Conservation (phyloP, 53 echinoderm and acorn worm genomes). For the Luidia sarsii region DNA sequence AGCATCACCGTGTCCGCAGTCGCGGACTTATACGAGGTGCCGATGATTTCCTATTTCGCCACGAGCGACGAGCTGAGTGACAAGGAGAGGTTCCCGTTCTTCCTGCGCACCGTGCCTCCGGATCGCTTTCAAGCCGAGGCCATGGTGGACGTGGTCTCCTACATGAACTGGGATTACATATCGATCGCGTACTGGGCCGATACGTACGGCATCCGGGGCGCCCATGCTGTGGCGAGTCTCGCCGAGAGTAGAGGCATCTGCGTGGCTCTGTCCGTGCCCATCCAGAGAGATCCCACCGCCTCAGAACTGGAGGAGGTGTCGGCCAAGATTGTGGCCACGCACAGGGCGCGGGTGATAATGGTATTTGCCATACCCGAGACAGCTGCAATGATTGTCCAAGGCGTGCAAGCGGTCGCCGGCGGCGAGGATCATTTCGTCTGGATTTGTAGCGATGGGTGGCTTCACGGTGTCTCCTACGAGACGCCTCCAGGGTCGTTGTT, state of each 20-base stretch:
- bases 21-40: neutral
- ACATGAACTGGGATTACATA: too few relatives aligned
- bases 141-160: slow-evolving; percentile 2
- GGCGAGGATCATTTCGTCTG: neutral
- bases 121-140: too few relatives aligned
- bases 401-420: neutral
- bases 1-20: neutral
- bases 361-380: slow-evolving; percentile 6
- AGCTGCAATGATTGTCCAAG: neutral
- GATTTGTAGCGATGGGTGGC: neutral
- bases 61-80: too few relatives aligned
- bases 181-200: too few relatives aligned
- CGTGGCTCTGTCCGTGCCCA: too few relatives aligned
- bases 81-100: too few relatives aligned
- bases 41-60: too few relatives aligned
- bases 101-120: too few relatives aligned
- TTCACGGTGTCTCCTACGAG: too few relatives aligned
- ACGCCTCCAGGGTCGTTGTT: neutral
- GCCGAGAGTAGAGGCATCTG: too few relatives aligned
- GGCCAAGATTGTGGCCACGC: neutral
- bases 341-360: slow-evolving; percentile 14
- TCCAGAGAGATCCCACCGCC: slow-evolving; percentile 21
- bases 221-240: too few relatives aligned
- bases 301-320: slow-evolving; percentile 1
- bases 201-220: too few relatives aligned